These are phyloP conservation scores for Ispidina lecontei DNA, from an alignment of 2,797 vertebrate genomes.

Conservation along the genomic window DNA sequence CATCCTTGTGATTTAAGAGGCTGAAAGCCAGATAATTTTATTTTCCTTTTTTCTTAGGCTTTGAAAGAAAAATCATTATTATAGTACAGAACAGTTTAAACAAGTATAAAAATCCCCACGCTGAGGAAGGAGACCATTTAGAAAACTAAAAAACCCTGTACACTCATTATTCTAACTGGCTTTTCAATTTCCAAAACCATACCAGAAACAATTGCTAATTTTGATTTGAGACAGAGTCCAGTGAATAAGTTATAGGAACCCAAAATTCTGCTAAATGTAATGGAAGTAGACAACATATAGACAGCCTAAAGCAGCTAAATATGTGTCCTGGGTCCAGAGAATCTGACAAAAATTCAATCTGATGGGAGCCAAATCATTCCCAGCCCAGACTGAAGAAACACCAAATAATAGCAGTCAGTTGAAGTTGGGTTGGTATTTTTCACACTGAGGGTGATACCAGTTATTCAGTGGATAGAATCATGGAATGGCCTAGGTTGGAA, in stretches of 20 bases:
- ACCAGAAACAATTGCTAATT: not conserved
- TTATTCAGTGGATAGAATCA: not conserved
- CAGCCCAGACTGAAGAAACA: not conserved
- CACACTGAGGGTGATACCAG: not conserved
- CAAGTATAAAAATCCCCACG: not conserved
- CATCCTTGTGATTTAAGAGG: not conserved
- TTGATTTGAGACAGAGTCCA: not conserved
- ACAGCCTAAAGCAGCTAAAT: not conserved
- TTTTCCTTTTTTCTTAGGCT: not conserved
- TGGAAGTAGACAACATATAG: not conserved
- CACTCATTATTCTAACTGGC: not conserved
- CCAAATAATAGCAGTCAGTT: not conserved
- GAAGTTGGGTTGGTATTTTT: not conserved
- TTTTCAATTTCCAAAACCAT: not conserved
- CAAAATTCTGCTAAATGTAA: not conserved
- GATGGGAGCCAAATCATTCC: not conserved
- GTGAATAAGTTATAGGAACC: not conserved
- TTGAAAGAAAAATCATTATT: not conserved
- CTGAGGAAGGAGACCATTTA: not conserved
- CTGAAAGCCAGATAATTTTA: not conserved
- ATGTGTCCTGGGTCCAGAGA: not conserved
- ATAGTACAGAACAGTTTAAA: not conserved
- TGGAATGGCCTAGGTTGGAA: too few species aligned
- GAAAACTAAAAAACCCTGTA: not conserved
- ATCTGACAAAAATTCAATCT: not conserved